Evolutionary conservation across 2,797 vertebrate genomes (phyloP).

Genomic region (Amazonetta brasiliensis): DNA sequence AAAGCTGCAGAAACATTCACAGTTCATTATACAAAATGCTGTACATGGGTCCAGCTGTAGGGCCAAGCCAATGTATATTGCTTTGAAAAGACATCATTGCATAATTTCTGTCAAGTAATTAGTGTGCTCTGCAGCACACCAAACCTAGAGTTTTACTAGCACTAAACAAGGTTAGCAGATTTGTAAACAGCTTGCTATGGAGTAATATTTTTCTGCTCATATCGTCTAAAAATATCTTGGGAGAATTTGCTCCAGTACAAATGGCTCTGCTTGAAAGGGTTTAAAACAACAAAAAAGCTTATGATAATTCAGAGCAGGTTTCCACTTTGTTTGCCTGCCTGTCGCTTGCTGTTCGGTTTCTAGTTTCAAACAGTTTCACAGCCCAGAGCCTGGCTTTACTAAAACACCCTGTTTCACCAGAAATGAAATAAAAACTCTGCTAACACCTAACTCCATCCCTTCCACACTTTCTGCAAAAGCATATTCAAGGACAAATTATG

Average conservation of each 20-base stretch:
- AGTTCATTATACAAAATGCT: neutral
- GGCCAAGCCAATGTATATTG: neutral
- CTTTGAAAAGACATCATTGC: neutral
- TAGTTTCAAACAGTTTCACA: neutral
- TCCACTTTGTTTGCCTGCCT: neutral
- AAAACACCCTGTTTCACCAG: neutral
- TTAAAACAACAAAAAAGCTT: neutral
- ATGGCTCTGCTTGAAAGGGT: constrained; percentile 35
- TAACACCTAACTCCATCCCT: neutral
- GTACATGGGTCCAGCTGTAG: neutral
- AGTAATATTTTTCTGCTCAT: constrained; percentile 47
- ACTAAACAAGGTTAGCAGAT: constrained; percentile 27
- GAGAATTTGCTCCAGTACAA: constrained; percentile 17
- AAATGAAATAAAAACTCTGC: neutral
- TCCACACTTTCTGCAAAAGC: neutral
- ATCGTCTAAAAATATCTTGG: constrained; percentile 11
- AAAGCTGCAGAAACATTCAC: constrained; percentile 35
- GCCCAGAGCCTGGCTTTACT: neutral
- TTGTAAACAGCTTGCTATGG: constrained; percentile 49
- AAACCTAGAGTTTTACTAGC: constrained; percentile 10
- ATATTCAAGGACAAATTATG: neutral
- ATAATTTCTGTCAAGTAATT: constrained; percentile 26
- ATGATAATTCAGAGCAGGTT: constrained; percentile 33
- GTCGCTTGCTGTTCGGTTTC: neutral
- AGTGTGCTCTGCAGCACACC: neutral